Evolutionary conservation across 2,113 vertebrate species (phyloP).

Genomic region (sheep (Ovis aries)): ARS-UI_Ramb_v3.0 NC_056066.1:55964001-55964500

Average conservation of each 20-base stretch:
- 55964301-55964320: fast-evolving
- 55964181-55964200: fast-evolving
- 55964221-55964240: fast-evolving
- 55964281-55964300: fast-evolving
- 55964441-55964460: neutral
- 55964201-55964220: fast-evolving
- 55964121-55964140: neutral
- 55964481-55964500: no score
- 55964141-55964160: neutral
- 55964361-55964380: neutral
- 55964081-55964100: neutral
- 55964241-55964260: fast-evolving
- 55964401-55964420: fast-evolving
- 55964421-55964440: fast-evolving
- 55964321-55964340: fast-evolving
- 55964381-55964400: no score
- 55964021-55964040: neutral
- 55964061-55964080: neutral
- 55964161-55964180: fast-evolving
- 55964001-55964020: neutral
- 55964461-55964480: fast-evolving
- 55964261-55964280: fast-evolving
- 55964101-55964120: fast-evolving
- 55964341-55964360: neutral
- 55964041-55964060: neutral